phyloP scores from a whole-genome alignment of 2,888 invertebrate genomes.

The Heteromurus nitidus region DNA sequence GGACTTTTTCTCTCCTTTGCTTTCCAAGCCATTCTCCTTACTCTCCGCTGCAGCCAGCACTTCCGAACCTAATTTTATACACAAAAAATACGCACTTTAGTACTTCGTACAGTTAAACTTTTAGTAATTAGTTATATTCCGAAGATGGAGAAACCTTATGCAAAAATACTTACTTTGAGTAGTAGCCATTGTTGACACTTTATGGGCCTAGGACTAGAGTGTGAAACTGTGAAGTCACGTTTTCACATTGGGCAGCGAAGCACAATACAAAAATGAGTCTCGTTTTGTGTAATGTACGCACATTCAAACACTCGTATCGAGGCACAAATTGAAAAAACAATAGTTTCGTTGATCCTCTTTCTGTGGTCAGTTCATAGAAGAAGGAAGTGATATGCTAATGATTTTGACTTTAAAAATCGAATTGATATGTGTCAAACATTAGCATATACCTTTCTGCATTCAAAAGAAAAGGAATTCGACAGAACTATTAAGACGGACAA shows the following conservation, averaged over 20 bases:
- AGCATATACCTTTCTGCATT: no score
- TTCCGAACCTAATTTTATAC: background rate
- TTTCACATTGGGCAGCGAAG: no score
- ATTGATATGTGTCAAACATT: constrained; percentile 22
- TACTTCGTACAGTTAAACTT: background rate
- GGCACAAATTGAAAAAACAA: background rate
- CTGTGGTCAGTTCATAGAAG: constrained; percentile 3
- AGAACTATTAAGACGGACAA: constrained; percentile 1
- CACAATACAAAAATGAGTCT: background rate
- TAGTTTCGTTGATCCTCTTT: background rate
- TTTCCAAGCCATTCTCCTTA: constrained; percentile 19
- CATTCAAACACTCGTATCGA: no score
- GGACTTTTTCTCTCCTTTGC: background rate
- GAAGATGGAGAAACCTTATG: no score
- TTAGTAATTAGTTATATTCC: no score
- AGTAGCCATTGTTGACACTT: no score
- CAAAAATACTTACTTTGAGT: constrained; percentile 37
- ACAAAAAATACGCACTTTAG: background rate
- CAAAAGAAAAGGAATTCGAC: background rate
- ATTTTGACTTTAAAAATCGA: background rate
- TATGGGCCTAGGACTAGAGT: no score
- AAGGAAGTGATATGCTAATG: constrained; percentile 11
- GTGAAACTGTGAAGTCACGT: no score
- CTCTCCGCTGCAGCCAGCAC: constrained; percentile 6
- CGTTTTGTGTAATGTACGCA: no score